Evolutionary conservation across 2,113 vertebrate genomes (phyloP).

Genomic region (Melanotaenia duboulayi): DNA sequence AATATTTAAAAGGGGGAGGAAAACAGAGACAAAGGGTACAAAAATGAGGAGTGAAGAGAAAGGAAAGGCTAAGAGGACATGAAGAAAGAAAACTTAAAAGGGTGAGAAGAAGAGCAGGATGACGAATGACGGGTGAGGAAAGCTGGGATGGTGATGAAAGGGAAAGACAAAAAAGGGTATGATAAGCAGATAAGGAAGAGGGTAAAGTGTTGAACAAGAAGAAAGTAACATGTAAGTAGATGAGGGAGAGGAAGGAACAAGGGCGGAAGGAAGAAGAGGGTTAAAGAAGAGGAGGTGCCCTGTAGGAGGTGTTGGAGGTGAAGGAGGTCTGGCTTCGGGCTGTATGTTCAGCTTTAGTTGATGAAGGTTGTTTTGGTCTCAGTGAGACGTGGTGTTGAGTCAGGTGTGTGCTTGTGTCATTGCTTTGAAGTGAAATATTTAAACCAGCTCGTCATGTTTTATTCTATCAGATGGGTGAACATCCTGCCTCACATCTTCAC

Average conservation of each 20-base stretch:
- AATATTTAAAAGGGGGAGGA: background rate
- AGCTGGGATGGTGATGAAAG: background rate
- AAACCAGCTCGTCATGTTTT: constrained; percentile 12
- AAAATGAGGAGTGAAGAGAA: background rate
- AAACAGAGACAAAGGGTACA: background rate
- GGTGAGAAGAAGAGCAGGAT: background rate
- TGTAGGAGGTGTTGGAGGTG: constrained; percentile 47
- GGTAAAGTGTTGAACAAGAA: background rate
- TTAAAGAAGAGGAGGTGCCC: constrained; percentile 47
- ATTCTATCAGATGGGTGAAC: constrained; percentile 5
- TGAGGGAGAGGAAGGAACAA: background rate
- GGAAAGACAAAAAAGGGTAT: background rate
- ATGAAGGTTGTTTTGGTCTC: constrained; percentile 57
- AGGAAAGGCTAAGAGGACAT: background rate
- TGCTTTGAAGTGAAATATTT: constrained; percentile 9
- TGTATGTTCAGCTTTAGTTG: constrained; percentile 70
- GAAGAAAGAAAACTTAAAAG: background rate
- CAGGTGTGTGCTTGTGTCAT: constrained; percentile 54
- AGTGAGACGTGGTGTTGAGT: constrained; percentile 46
- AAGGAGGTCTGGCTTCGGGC: constrained; percentile 57
- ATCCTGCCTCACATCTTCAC: background rate
- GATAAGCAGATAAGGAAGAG: background rate
- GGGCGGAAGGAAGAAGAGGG: background rate
- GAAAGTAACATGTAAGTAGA: background rate
- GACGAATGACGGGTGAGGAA: background rate